Evolutionary conservation across 2,888 invertebrate species (phyloP), one percentile per base, ranked within the genome.

Genomic region (Polyommatus icarus): DNA sequence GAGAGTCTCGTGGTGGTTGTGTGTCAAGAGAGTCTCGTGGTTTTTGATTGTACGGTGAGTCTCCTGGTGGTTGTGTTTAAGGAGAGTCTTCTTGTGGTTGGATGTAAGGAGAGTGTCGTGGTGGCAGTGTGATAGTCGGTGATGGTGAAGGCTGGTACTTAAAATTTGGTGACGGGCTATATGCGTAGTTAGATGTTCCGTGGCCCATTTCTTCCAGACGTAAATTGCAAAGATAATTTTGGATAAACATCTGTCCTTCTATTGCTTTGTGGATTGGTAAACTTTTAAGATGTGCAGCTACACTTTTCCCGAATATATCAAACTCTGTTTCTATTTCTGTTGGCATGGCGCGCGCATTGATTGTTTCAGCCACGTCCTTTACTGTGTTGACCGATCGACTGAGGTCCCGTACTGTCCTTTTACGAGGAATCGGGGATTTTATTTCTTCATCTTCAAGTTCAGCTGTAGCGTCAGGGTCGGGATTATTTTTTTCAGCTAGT

Each of bases 351-450:
- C 54, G 54, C 18, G 54, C 18, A 59, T 67, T 54, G 6, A 54
- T 54, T 54, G 54, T 18, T 15, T 54, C 50, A 50, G 50, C 50
- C 50, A 50, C 5, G 67, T 77, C 72, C 72, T 77, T 61, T 71
- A 80, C 79, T 79, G 80, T 81, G 76, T 79, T 80, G n/a, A 82
- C 80, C 78, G 80, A 79, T 77, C 76, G 78, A 78, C 78, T 78
- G 67, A 80, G 78, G 76, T 79, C 79, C 76, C 78, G 79, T 78
- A 80, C 77, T 76, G 78, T 76, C 76, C 79, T 78, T 81, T 81
- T 81, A 61, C 79, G 79, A 79, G 79, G 78, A 79, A 78, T 77
- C 36, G 78, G 76, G 72, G 80, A 79, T 79, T 82, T 80, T 76
- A 72, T 80, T 80, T 78, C 78, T 54, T 54, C 18, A 6, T 54